Evolutionary conservation across 2,113 vertebrate species (phyloP), one percentile per base, ranked within the genome.

Genomic region (Notiomystis cincta): DNA sequence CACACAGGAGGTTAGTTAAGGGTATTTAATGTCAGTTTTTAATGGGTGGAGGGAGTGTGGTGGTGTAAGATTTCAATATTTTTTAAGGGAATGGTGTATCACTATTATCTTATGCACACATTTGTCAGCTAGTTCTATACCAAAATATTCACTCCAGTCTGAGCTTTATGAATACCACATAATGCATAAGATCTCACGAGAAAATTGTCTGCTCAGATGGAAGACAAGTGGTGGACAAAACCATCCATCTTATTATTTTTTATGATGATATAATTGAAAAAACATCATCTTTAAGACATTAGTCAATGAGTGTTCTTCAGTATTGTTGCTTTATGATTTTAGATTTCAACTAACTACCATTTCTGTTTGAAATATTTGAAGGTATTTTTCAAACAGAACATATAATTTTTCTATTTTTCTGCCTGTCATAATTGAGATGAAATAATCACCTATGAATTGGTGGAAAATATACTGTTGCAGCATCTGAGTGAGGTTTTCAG

Each of bases 351-450:
- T 40, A 82, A 51, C 15, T 70, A 54, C 4, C 14, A 80, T 69
- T 90, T 81, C 7, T 64, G 5, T 64, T 84, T 83, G 6, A 77
- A 87, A 84, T 64, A 78, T 17, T 40, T 53, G 13, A 87, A 95
- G 50, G 2, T 65, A 37, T 89, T 93, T 93, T 93, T 93, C 25
- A 75, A 93, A 82, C 22, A 72, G 89, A 81, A 82, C 20, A 56
- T 12, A 15, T 33, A 78, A 75, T 67, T 66, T 1, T 90, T 47
- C 30, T 81, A 20, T 89, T 91, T 84, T 87, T 92, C 45, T 84
- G 16, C 13, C 35, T 58, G 28, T 47, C 17, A 35, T 31, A 48
- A 66, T 30, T 72, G 44, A 82, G 37, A 56, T 87, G n/a, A 89
- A 91, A 47, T 10, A 64, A 72, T 71, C n/a, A 57, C 23, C n/a